phyloP scores from a whole-genome alignment of 1,140 invertebrate species.

The Parapsyche elsis region DNA sequence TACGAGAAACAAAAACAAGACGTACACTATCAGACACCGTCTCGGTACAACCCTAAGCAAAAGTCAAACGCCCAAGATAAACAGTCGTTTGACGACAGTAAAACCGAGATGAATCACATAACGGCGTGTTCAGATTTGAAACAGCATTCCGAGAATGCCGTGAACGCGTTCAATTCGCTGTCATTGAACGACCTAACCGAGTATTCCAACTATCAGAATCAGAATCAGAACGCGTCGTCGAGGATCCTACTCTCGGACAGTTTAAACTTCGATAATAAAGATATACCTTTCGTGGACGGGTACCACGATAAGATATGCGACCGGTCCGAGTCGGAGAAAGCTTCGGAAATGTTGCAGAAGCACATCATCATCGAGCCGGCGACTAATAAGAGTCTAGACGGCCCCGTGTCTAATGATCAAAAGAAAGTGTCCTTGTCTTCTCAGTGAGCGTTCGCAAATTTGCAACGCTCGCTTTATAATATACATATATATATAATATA shows the following conservation, averaged over 20 bases:
- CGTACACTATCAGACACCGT: background rate
- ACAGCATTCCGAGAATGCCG: background rate
- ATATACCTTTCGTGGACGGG: conserved; percentile 33
- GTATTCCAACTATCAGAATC: background rate
- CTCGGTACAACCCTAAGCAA: background rate
- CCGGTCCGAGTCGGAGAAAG: background rate
- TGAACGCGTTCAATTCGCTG: background rate
- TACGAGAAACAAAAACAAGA: conserved; percentile 4
- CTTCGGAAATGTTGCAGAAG: background rate
- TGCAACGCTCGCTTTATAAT: too few relatives aligned
- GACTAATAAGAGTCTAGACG: background rate
- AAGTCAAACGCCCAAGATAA: background rate
- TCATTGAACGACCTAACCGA: background rate
- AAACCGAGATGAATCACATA: background rate
- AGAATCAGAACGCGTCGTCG: background rate
- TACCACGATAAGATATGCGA: conserved; percentile 20
- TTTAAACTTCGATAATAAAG: conserved; percentile 15
- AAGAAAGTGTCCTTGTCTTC: conserved; percentile 38
- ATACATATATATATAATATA: too few relatives aligned
- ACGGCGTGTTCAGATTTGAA: background rate
- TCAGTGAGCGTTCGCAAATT: background rate
- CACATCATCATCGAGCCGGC: background rate
- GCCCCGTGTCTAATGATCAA: conserved; percentile 14
- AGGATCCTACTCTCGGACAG: background rate
- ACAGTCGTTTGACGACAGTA: background rate